phyloP scores from a whole-genome alignment of 2,888 invertebrate genomes.

The Cinara cedri region DNA sequence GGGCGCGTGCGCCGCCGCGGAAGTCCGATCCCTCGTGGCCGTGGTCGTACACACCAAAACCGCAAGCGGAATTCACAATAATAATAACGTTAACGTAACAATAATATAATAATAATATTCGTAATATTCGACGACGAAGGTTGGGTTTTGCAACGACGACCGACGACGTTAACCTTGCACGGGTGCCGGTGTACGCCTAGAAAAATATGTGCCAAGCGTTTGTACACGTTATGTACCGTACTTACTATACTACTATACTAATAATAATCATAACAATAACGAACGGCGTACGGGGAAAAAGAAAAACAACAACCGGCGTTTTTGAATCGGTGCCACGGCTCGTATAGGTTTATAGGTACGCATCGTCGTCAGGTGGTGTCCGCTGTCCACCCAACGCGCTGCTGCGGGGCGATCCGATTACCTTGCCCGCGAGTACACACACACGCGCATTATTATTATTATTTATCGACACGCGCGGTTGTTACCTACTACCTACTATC shows the following conservation, averaged over 20 bases:
- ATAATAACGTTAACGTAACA: too few relatives aligned
- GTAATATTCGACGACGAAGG: conserved; percentile 34
- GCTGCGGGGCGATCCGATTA: conserved; percentile 34
- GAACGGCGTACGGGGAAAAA: background rate
- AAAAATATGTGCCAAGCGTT: conserved; percentile 47
- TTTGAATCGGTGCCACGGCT: too few relatives aligned
- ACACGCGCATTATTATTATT: too few relatives aligned
- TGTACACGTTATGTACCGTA: background rate
- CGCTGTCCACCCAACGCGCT: too few relatives aligned
- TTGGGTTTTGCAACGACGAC: conserved; percentile 33
- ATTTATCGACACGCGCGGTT: conserved; percentile 11
- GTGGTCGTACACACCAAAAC: background rate
- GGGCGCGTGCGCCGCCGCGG: background rate
- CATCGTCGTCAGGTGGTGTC: too few relatives aligned
- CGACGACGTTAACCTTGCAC: conserved; percentile 39
- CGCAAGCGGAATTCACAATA: background rate
- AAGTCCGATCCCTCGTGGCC: background rate
- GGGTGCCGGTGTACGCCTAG: conserved; percentile 6
- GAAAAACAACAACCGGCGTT: background rate
- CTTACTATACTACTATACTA: background rate
- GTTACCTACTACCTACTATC: too few relatives aligned
- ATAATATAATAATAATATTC: too few relatives aligned
- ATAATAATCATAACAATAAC: conserved; percentile 15
- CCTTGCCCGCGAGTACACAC: background rate
- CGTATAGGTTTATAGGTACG: too few relatives aligned